Evolutionary conservation across 2,113 vertebrate species (phyloP).

Genomic region (Macquaria ambigua): DNA sequence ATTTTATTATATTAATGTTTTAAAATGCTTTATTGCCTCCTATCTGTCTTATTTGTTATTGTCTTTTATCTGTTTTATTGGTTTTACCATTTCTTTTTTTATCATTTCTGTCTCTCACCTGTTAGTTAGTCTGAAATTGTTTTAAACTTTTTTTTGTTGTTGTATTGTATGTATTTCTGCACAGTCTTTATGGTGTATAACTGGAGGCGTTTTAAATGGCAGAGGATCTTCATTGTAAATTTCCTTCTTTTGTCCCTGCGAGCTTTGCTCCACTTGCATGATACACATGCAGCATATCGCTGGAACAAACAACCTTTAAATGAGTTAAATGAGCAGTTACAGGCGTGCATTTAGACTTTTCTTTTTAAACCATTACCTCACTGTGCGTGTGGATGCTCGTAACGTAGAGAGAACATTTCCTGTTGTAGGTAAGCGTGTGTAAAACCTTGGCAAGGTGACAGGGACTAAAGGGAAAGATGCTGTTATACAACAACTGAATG

Average conservation of each 20-base stretch:
- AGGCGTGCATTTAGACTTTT: slow-evolving; percentile 14
- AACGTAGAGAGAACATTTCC: neutral
- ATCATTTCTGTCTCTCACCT: neutral
- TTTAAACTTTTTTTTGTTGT: neutral
- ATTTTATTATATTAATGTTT: neutral
- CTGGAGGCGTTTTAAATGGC: neutral
- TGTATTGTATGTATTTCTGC: neutral
- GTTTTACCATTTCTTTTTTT: neutral
- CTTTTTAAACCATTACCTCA: slow-evolving; percentile 38
- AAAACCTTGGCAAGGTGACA: slow-evolving; percentile 15
- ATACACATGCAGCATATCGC: slow-evolving; percentile 9
- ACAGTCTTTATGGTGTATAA: neutral
- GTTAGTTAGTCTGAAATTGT: neutral
- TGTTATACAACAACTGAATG: neutral
- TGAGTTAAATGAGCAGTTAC: slow-evolving; percentile 48
- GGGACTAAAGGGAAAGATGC: neutral
- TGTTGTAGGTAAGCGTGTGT: neutral
- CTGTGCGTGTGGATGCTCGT: slow-evolving; percentile 22
- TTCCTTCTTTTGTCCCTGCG: neutral
- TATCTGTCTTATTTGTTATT: neutral
- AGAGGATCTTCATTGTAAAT: neutral
- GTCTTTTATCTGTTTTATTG: neutral
- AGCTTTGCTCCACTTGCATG: slow-evolving; percentile 26
- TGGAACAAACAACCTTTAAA: slow-evolving; percentile 51
- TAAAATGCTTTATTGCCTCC: too few relatives aligned